phyloP scores from a whole-genome alignment of 2,113 vertebrate genomes.

The Thamnophis sirtalis region DNA sequence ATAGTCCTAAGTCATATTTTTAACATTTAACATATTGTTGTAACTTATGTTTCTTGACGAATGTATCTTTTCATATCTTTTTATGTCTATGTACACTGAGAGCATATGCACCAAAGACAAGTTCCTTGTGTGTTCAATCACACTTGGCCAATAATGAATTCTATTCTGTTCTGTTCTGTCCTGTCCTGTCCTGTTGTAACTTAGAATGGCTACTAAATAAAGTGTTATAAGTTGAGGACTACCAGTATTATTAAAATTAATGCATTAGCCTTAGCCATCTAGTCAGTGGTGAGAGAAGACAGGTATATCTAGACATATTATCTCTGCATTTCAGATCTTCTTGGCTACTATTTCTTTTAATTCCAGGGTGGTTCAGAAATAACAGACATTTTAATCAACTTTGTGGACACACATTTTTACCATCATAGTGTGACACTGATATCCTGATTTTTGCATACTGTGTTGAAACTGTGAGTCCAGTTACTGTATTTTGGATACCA shows the following conservation, averaged over 20 bases:
- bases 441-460: background rate
- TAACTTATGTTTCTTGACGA: no score
- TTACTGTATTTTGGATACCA: background rate
- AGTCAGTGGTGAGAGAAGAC: background rate
- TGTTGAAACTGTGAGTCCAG: background rate
- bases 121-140: no score
- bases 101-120: no score
- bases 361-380: background rate
- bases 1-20: background rate
- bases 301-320: background rate
- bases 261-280: background rate
- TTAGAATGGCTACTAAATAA: background rate
- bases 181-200: background rate
- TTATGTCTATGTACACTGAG: no score
- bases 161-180: no score
- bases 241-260: background rate
- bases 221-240: background rate
- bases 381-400: background rate
- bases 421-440: background rate
- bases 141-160: no score
- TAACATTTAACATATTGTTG: no score
- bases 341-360: background rate
- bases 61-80: no score
- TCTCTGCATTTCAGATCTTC: background rate
- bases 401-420: background rate